A percentile compares a stretch with the other conserved stretches of the same genome.
Evolutionary conservation across 1,140 invertebrate species (phyloP).

Genomic region (Akabosia matsudoensis): DNA sequence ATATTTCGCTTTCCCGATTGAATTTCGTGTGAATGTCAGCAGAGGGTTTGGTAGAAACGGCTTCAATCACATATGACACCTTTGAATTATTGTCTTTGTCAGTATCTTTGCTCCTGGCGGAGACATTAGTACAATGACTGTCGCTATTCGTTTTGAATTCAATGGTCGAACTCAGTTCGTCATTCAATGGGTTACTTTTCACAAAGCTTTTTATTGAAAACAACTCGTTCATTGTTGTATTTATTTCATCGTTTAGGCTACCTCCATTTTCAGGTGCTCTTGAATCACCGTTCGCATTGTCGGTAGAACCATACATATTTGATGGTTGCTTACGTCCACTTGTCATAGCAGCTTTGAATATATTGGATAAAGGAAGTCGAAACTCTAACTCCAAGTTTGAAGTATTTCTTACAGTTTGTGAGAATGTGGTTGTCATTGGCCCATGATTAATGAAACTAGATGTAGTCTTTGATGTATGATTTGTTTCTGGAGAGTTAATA

Average conservation of each 20-base stretch:
- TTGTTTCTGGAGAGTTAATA: no score
- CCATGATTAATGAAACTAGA: no score
- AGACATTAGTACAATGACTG: no score
- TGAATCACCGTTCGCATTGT: no score
- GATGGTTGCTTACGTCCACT: no score
- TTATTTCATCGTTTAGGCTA: not conserved
- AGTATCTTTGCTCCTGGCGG: not conserved
- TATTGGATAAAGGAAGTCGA: conserved; percentile 3
- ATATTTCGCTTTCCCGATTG: conserved; percentile 17
- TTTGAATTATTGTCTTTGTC: not conserved
- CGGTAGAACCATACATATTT: no score
- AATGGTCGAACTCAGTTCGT: conserved; percentile 8
- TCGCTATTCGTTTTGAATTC: not conserved
- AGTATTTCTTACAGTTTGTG: not conserved
- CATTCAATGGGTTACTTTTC: conserved; percentile 9
- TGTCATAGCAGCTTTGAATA: not conserved
- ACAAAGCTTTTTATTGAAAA: conserved; percentile 15
- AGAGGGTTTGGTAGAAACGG: not conserved
- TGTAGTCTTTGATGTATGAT: not conserved
- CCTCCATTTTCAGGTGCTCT: not conserved
- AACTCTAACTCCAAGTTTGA: conserved; percentile 11
- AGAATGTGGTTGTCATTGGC: not conserved
- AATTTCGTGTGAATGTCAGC: not conserved
- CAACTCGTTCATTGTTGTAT: not conserved
- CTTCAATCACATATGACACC: not conserved